A percentile compares a stretch with the other conserved stretches of the same genome.
These are phyloP conservation scores for Buathra laborator DNA, from an alignment of 2,888 invertebrate species.

Conservation along the genomic window DNA sequence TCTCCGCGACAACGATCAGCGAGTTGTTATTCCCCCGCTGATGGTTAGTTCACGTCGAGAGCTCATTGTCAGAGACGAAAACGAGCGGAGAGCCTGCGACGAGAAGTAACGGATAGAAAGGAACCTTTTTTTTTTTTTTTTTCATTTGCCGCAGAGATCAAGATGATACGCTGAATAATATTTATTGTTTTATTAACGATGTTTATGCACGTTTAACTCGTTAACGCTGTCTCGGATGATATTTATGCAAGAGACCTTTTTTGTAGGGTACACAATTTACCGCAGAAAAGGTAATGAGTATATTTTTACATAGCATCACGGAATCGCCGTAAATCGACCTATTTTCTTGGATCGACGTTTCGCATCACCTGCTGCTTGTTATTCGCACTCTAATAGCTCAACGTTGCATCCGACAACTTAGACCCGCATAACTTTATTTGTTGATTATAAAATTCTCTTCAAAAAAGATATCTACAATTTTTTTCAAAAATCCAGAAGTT, in stretches of 20 bases:
- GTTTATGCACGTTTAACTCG: conserved; percentile 2
- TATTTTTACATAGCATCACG: too few relatives aligned
- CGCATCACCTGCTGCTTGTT: too few relatives aligned
- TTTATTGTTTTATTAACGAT: neutral
- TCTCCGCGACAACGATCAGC: conserved; percentile 51
- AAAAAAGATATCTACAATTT: too few relatives aligned
- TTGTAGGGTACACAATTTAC: neutral
- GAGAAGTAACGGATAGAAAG: conserved; percentile 22
- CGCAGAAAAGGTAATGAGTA: too few relatives aligned
- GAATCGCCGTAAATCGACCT: too few relatives aligned
- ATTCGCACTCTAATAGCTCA: too few relatives aligned
- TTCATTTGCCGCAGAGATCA: neutral
- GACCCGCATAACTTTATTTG: too few relatives aligned
- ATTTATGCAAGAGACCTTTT: neutral
- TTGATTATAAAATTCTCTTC: too few relatives aligned
- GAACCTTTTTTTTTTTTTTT: neutral
- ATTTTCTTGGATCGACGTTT: too few relatives aligned
- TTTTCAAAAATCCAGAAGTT: too few relatives aligned
- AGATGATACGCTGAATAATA: neutral
- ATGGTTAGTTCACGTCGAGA: conserved; percentile 4
- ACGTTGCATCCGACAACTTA: too few relatives aligned
- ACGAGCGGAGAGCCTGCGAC: neutral
- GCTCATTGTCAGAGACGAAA: conserved; percentile 30
- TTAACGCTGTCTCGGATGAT: neutral
- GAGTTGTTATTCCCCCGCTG: conserved; percentile 20